Evolutionary conservation across 2,888 invertebrate species (phyloP), one percentile per base, ranked within the genome.

Genomic region (Heliconius aoede): DNA sequence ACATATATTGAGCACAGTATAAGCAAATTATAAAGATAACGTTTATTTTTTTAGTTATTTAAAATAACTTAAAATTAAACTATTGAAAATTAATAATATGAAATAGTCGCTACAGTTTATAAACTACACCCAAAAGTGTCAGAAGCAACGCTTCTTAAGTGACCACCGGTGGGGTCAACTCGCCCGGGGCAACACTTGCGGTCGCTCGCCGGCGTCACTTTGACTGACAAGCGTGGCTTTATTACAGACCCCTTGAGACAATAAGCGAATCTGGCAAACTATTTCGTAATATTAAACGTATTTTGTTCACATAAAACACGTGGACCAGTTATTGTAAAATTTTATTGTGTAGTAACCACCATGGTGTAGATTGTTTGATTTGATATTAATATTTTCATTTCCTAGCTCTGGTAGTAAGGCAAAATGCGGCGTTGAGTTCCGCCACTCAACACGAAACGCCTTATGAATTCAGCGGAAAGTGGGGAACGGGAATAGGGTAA

Each of bases 91-190:
- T 5, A 30, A 18, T n/a, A 69, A 69, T 11, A 60, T 36, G 30
- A 69, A 3, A 4, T 61, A 68, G 65, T 65, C 80, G 81, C 80
- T 72, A 28, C 21, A 72, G 69, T 73, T 78, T 74, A 65, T 76
- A 60, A 51, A 51, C 75, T 80, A 55, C 26, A 74, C 32, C 32
- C n/a, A 30, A 65, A 61, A 24, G 89, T 88, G 90, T 90, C 89
- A 87, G 84, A 84, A 82, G 81, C 87, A 87, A 85, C 88, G 87
- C 90, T 87, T 89, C 86, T 86, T 87, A 85, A 85, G 85, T 78
- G 84, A 85, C 85, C 81, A 83, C 83, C 36, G 11, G 36, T 36
- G 81, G 80, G 80, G 74, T 77, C 77, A 75, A 76, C 76, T 79
- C 76, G 81, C 83, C 82, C 78, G 78, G 79, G 83, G 83, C 83